phyloP scores from a whole-genome alignment of 2,797 vertebrate genomes.

The Tiaroga cobitis region DNA sequence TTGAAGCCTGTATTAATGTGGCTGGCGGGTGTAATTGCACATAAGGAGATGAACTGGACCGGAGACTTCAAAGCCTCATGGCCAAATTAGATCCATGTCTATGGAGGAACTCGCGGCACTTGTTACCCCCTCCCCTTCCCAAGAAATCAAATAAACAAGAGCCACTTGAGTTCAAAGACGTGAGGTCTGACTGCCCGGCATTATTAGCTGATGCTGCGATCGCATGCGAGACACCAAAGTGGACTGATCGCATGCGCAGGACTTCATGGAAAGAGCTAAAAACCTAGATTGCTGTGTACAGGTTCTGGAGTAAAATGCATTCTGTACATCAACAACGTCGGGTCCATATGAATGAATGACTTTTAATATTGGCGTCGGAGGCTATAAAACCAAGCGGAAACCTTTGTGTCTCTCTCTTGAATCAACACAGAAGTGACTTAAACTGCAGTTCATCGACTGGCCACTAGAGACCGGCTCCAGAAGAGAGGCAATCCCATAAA shows the following conservation, averaged over 20 bases:
- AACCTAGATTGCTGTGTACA: neutral
- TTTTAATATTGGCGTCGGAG: neutral
- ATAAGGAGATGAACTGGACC: constrained; percentile 58
- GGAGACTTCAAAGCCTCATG: constrained; percentile 55
- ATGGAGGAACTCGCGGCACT: constrained; percentile 48
- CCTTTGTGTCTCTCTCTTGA: too few relatives aligned
- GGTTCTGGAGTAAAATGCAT: neutral
- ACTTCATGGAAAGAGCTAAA: constrained; percentile 2
- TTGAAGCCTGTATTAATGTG: constrained; percentile 58
- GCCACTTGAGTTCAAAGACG: constrained; percentile 56
- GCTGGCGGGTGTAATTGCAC: constrained; percentile 57
- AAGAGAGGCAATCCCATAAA: too few relatives aligned
- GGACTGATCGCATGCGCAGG: constrained; percentile 16
- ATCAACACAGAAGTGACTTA: too few relatives aligned
- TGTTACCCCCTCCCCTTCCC: constrained; percentile 31
- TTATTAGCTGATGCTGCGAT: constrained; percentile 31
- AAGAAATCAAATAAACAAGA: constrained; percentile 61
- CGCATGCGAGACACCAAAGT: constrained; percentile 9
- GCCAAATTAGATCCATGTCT: constrained; percentile 60
- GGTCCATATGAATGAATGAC: neutral
- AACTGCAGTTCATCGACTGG: too few relatives aligned
- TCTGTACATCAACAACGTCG: neutral
- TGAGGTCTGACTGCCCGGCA: constrained; percentile 30
- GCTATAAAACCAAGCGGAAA: too few relatives aligned
- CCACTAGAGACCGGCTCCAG: too few relatives aligned